Percentiles rank a stretch among this genome's conserved stretches.
phyloP scores from a whole-genome alignment of 1,140 invertebrate genomes.

The Eupristina koningsbergeri region DNA sequence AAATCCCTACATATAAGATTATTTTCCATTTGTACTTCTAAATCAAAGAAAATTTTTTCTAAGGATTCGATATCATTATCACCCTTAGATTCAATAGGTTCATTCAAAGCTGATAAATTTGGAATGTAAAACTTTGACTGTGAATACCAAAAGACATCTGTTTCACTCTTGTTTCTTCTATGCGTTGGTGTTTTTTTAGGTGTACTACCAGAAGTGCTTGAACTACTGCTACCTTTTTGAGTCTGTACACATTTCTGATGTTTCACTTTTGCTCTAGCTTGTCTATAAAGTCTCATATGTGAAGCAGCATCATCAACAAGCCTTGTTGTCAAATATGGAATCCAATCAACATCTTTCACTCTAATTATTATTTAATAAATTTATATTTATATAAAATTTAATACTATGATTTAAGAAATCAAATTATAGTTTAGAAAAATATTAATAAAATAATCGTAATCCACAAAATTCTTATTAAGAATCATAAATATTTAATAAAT shows the following conservation, averaged over 20 bases:
- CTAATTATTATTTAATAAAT: conserved; percentile 68
- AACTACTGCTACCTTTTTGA: conserved; percentile 69
- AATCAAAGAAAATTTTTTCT: conserved; percentile 88
- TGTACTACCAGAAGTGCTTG: conserved; percentile 71
- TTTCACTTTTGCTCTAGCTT: conserved; percentile 79
- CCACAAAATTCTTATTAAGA: no score
- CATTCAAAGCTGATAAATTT: conserved; percentile 67
- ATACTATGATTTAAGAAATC: no score
- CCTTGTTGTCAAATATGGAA: conserved; percentile 87
- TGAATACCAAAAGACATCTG: conserved; percentile 79
- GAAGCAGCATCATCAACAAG: conserved; percentile 92
- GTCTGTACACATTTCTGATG: conserved; percentile 69
- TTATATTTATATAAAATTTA: no score
- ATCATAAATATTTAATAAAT: no score
- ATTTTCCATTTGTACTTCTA: conserved; percentile 89
- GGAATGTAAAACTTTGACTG: conserved; percentile 72
- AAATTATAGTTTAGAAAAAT: no score
- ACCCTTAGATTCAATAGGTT: conserved; percentile 60
- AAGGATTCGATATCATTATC: conserved; percentile 71
- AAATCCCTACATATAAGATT: conserved; percentile 80
- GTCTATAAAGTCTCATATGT: conserved; percentile 87
- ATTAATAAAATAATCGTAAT: no score
- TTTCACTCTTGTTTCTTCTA: conserved; percentile 81
- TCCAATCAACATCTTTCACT: conserved; percentile 91
- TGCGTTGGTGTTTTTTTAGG: conserved; percentile 74